Percentiles rank a stretch among this genome's conserved stretches.
Evolutionary conservation across 2,797 vertebrate species (phyloP).

Genomic region (Hippocampus kuda): DNA sequence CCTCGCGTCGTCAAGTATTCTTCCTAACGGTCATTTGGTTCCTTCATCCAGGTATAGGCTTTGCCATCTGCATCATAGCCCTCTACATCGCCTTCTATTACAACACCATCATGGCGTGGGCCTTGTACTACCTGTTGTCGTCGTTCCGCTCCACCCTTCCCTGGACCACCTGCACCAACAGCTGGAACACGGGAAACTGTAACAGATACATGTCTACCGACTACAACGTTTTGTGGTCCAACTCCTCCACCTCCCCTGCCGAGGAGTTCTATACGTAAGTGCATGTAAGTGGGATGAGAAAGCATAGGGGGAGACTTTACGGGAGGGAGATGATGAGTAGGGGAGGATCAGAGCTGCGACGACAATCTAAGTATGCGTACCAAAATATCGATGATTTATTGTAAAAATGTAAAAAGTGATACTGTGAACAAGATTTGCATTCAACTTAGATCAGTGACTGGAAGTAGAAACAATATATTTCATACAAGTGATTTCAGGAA

Average conservation of each 20-base stretch:
- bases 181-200: slow-evolving; percentile 92
- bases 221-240: slow-evolving; percentile 80
- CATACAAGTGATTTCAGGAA: too few species aligned
- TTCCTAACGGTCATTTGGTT: neutral
- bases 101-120: slow-evolving; percentile 99
- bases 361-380: too few species aligned
- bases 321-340: neutral
- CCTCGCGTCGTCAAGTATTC: neutral
- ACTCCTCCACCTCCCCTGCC: slow-evolving; percentile 81
- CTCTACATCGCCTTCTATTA: slow-evolving; percentile 97
- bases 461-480: too few species aligned
- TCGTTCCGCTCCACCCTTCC: slow-evolving; percentile 83
- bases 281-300: slow-evolving; percentile 35
- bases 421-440: too few species aligned
- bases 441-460: too few species aligned
- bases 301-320: neutral
- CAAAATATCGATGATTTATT: neutral
- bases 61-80: slow-evolving; percentile 92
- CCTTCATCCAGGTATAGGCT: slow-evolving; percentile 79
- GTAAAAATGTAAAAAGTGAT: neutral
- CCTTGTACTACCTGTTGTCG: slow-evolving; percentile 91
- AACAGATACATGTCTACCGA: slow-evolving; percentile 81
- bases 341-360: too few species aligned
- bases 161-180: slow-evolving; percentile 86
- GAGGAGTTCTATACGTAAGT: slow-evolving; percentile 99